phyloP scores from a whole-genome alignment of 2,797 vertebrate species.

The Esox masquinongy region DNA sequence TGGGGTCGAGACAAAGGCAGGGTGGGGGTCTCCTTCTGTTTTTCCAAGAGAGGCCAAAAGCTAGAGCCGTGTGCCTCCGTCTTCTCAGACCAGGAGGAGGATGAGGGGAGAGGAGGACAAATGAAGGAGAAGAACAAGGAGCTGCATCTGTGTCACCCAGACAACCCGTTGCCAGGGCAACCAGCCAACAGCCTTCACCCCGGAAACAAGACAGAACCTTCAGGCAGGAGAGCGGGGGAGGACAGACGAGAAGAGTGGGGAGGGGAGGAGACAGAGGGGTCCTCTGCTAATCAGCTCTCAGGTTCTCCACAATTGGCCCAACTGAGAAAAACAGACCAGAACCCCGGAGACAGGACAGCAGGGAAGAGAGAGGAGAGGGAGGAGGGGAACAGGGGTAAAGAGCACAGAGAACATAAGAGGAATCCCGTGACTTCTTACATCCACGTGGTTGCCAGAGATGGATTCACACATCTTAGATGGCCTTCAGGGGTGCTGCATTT shows the following conservation, averaged over 20 bases:
- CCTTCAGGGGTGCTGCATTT: slow-evolving; percentile 86
- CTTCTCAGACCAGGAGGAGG: slow-evolving; percentile 91
- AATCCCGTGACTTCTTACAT: slow-evolving; percentile 66
- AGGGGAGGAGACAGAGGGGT: slow-evolving; percentile 47
- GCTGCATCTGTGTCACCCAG: background rate
- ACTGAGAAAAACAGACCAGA: slow-evolving; percentile 38
- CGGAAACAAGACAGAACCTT: background rate
- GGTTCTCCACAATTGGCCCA: slow-evolving; percentile 31
- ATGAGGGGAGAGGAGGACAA: slow-evolving; percentile 83
- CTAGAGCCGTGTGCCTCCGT: slow-evolving; percentile 95
- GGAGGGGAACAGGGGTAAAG: background rate
- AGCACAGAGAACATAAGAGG: slow-evolving; percentile 8
- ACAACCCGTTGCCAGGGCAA: background rate
- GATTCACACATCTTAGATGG: slow-evolving; percentile 83
- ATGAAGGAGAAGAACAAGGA: slow-evolving; percentile 73
- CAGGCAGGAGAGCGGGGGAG: slow-evolving; percentile 69
- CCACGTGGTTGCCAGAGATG: slow-evolving; percentile 85
- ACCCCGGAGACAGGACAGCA: slow-evolving; percentile 30
- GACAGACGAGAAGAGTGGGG: slow-evolving; percentile 66
- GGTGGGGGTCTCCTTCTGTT: slow-evolving; percentile 93
- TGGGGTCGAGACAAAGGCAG: slow-evolving; percentile 64
- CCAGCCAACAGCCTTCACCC: background rate
- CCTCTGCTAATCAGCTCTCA: background rate
- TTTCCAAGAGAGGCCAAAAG: slow-evolving; percentile 90
- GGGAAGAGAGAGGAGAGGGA: slow-evolving; percentile 38